Conservation (phyloP, 2,113 vertebrate species). For the Tychaedon coryphoeus region DNA sequence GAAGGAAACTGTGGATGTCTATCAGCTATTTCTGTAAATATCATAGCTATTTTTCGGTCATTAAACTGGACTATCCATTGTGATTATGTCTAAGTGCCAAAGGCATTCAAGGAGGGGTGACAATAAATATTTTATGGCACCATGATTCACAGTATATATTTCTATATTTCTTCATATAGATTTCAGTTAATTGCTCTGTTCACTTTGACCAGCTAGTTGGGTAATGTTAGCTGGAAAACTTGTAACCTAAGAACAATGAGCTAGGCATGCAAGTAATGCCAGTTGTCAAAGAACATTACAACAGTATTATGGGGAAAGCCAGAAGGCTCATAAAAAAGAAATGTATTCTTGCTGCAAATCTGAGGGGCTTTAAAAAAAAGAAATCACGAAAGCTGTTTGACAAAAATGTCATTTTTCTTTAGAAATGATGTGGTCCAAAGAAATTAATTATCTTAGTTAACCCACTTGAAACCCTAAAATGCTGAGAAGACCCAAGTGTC, state of each 20-base stretch:
- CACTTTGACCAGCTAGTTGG: neutral
- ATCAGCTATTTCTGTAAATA: neutral
- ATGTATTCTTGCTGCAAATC: neutral
- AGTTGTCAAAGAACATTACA: neutral
- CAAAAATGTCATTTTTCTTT: neutral
- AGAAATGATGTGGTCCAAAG: neutral
- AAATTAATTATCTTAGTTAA: constrained; percentile 13
- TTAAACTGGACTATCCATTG: neutral
- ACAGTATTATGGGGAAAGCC: neutral
- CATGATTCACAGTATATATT: neutral
- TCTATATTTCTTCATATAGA: neutral
- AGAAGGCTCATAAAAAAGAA: constrained; percentile 17
- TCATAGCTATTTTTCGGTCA: neutral
- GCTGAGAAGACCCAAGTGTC: neutral
- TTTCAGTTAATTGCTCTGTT: neutral
- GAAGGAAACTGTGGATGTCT: neutral
- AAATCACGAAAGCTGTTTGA: neutral
- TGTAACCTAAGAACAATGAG: neutral
- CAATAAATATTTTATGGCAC: neutral
- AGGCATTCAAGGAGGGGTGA: neutral
- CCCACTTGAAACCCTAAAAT: neutral
- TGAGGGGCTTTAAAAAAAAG: neutral
- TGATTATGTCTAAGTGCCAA: neutral
- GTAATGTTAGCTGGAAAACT: neutral
- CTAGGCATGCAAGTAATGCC: neutral